phyloP scores from a whole-genome alignment of 2,113 vertebrate species.

The Oxyruncus cristatus region DNA sequence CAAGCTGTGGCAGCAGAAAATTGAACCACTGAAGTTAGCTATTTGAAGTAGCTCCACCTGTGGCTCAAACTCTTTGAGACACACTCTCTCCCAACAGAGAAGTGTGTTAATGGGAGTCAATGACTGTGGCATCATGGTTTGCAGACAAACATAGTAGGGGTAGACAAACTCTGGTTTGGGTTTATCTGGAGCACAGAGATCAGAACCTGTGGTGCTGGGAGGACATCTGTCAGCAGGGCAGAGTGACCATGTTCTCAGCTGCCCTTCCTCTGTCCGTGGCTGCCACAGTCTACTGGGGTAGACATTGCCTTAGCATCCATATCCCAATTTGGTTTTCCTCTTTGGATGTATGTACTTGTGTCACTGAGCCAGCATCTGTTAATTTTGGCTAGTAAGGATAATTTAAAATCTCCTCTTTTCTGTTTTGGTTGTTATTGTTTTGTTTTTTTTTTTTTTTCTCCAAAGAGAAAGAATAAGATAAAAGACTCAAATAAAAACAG shows the following conservation, averaged over 20 bases:
- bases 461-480: not conserved
- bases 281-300: not conserved
- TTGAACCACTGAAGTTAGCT: rapidly evolving
- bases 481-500: not conserved
- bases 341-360: rapidly evolving
- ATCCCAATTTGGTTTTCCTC: not conserved
- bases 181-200: not conserved
- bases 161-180: not conserved
- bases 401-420: not conserved
- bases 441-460: not conserved
- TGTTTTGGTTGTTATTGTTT: no score
- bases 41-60: not conserved
- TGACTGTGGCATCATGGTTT: not conserved
- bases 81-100: not conserved
- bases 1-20: not conserved
- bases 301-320: not conserved
- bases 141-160: not conserved
- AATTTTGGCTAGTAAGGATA: not conserved
- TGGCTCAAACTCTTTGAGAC: not conserved
- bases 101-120: not conserved
- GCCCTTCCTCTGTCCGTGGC: rapidly evolving
- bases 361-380: not conserved
- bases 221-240: not conserved
- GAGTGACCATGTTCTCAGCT: not conserved
- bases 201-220: not conserved